These are phyloP conservation scores for Macrotus californicus DNA, from an alignment of 2,113 vertebrate species.

Conservation along the genomic window DNA sequence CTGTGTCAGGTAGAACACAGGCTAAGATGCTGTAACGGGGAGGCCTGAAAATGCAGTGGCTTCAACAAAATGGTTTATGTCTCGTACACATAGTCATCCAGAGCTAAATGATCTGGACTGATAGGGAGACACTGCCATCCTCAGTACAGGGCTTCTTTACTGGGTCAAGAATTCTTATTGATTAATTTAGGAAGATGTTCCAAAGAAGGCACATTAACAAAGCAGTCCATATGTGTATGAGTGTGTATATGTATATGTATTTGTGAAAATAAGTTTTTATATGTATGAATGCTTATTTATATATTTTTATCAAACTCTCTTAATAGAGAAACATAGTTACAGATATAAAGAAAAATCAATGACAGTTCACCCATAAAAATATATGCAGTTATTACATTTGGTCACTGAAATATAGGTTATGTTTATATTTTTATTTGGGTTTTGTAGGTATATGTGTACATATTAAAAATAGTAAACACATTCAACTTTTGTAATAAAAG, in stretches of 20 bases:
- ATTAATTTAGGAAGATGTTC: not conserved
- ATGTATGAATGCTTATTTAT: not conserved
- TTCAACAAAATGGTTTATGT: not conserved
- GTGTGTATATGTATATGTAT: not conserved
- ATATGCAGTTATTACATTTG: not conserved
- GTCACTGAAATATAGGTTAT: not conserved
- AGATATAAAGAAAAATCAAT: not conserved
- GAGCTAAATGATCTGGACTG: not conserved
- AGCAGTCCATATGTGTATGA: not conserved
- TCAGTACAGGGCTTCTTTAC: not conserved
- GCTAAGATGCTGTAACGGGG: not conserved
- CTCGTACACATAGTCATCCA: not conserved
- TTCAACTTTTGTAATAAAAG: not conserved
- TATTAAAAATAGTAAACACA: not conserved
- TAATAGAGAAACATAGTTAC: not conserved
- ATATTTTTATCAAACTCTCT: not conserved
- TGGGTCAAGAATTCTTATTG: not conserved
- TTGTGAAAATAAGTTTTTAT: not conserved
- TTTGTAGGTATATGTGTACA: not conserved
- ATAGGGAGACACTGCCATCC: not conserved
- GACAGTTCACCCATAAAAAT: not conserved
- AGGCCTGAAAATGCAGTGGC: no score
- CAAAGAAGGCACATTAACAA: not conserved
- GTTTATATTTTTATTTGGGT: not conserved
- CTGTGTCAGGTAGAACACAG: not conserved